These are phyloP conservation scores for Leguminivora glycinivorella DNA, from an alignment of 1,140 invertebrate species.

Conservation along the genomic window DNA sequence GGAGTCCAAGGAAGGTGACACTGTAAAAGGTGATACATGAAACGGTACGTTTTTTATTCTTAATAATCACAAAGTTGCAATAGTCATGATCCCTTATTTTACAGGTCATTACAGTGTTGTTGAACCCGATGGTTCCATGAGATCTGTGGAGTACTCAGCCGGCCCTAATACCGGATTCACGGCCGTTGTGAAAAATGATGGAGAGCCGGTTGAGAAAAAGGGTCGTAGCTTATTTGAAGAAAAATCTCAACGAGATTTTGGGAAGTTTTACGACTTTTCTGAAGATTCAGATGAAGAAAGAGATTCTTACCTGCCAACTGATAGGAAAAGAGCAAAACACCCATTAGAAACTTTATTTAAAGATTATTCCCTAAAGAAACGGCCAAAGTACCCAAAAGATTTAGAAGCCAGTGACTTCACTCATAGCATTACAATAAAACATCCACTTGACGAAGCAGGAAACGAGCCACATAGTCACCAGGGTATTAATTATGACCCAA, in stretches of 20 bases:
- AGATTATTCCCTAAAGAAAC: conserved; percentile 53
- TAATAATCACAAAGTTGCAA: neutral
- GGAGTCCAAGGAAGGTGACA: conserved; percentile 82
- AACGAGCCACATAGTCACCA: conserved; percentile 57
- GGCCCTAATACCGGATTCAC: conserved; percentile 69
- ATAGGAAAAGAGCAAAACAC: conserved; percentile 54
- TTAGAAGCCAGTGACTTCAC: conserved; percentile 64
- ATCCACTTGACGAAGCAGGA: conserved; percentile 55
- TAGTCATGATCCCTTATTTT: conserved; percentile 35
- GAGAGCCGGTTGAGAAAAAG: conserved; percentile 24
- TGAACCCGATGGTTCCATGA: conserved; percentile 75
- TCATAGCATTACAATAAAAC: conserved; percentile 66
- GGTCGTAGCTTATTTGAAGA: conserved; percentile 51
- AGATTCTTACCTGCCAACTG: conserved; percentile 45
- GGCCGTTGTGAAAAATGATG: conserved; percentile 59
- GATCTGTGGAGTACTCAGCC: conserved; percentile 75
- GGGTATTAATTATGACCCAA: conserved; percentile 58
- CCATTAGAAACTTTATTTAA: conserved; percentile 55
- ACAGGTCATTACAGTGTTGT: conserved; percentile 74
- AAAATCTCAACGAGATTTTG: conserved; percentile 63
- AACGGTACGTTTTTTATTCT: neutral
- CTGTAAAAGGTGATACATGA: conserved; percentile 73
- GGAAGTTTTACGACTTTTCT: conserved; percentile 57
- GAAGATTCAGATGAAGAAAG: conserved; percentile 50
- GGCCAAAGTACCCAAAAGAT: conserved; percentile 55